A percentile compares a stretch with the other conserved stretches of the same genome.
Evolutionary conservation across 1,140 invertebrate genomes (phyloP).

Genomic region (Tetragonula clypearis): DNA sequence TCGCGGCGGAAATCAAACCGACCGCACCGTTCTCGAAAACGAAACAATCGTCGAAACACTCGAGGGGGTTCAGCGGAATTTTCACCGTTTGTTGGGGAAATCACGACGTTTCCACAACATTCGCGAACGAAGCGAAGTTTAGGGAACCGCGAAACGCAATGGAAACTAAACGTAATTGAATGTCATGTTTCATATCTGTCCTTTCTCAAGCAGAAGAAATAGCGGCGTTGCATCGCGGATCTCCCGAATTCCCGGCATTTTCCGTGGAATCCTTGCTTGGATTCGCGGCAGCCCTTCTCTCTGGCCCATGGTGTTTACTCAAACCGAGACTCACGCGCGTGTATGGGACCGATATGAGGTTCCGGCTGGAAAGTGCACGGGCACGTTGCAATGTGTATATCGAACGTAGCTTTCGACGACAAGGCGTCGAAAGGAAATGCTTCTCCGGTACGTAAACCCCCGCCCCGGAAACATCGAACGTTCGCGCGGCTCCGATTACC

Average conservation of each 20-base stretch:
- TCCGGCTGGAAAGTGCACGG: conserved; percentile 3
- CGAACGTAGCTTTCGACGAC: background rate
- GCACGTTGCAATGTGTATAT: conserved; percentile 3
- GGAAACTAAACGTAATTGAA: conserved; percentile 21
- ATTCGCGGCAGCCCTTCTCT: background rate
- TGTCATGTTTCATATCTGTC: conserved; percentile 22
- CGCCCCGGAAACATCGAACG: background rate
- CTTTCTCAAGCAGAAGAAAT: conserved; percentile 13
- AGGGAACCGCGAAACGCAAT: conserved; percentile 8
- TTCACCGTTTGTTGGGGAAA: background rate
- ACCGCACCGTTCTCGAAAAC: background rate
- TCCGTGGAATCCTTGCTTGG: background rate
- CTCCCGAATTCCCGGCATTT: conserved; percentile 14
- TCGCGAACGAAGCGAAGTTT: background rate
- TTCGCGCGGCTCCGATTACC: background rate
- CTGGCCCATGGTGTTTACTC: background rate
- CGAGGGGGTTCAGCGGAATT: background rate
- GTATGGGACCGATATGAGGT: conserved; percentile 18
- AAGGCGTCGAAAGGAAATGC: conserved; percentile 11
- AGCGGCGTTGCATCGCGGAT: conserved; percentile 9
- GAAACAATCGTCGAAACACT: background rate
- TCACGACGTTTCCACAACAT: background rate
- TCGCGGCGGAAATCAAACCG: background rate
- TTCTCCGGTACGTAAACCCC: background rate
- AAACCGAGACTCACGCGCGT: background rate